A percentile compares a stretch with the other conserved stretches of the same genome.
phyloP scores from a whole-genome alignment of 2,797 vertebrate species.

The Cossypha polioptera region DNA sequence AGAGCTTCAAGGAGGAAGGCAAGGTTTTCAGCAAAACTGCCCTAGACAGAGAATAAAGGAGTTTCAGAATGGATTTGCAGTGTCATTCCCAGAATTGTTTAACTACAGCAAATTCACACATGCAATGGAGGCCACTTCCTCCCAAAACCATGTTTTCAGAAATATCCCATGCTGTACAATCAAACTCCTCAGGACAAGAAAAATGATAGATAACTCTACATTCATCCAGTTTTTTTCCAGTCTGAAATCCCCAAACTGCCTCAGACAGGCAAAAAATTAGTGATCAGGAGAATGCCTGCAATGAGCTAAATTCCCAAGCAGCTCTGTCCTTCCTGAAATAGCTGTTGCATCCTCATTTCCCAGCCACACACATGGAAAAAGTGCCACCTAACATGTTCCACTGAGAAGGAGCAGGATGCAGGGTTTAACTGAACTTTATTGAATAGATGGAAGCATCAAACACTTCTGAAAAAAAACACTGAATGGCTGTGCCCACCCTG shows the following conservation, averaged over 20 bases:
- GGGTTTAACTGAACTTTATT: not conserved
- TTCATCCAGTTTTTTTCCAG: not conserved
- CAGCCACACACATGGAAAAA: not conserved
- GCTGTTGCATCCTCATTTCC: not conserved
- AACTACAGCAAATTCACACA: not conserved
- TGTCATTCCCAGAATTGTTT: not conserved
- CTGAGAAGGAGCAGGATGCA: not conserved
- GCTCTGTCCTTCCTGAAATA: not conserved
- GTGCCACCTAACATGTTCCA: not conserved
- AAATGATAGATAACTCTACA: not conserved
- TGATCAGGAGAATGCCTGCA: not conserved
- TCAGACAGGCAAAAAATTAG: not conserved
- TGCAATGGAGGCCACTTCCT: fast-evolving
- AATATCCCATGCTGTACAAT: not conserved
- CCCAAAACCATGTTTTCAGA: not conserved
- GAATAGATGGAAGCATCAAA: not conserved
- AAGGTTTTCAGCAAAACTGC: conserved; percentile 96
- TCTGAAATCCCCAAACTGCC: not conserved
- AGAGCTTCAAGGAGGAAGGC: conserved; percentile 92
- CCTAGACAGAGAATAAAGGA: conserved; percentile 72
- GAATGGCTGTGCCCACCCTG: not conserved
- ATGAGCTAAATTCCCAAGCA: not conserved
- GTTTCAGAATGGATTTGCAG: not conserved
- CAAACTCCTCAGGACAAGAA: not conserved
- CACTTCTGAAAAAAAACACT: not conserved